Evolutionary conservation across 2,888 invertebrate species (phyloP).

Genomic region (Candidula unifasciata): DNA sequence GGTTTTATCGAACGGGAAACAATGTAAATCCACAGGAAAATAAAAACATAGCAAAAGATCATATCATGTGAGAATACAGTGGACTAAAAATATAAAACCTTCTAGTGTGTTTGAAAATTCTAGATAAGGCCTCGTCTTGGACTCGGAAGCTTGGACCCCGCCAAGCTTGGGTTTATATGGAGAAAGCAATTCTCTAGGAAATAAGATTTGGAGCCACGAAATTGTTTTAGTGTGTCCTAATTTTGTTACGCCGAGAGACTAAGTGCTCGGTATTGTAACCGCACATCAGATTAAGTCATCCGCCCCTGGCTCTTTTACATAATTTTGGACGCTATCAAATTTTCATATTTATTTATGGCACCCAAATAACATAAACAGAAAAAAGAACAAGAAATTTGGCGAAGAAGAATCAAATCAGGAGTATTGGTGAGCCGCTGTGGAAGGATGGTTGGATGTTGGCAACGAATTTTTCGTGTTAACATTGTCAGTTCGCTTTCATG

Average conservation of each 20-base stretch:
- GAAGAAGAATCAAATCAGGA: not conserved
- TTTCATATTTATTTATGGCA: constrained; percentile 46
- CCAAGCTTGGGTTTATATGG: constrained; percentile 65
- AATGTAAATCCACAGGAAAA: not conserved
- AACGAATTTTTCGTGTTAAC: not conserved
- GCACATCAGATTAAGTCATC: constrained; percentile 51
- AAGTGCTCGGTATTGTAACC: constrained; percentile 58
- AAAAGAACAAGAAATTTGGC: constrained; percentile 20
- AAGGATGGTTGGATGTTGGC: not conserved
- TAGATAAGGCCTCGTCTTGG: constrained; percentile 9
- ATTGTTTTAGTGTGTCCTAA: constrained; percentile 76
- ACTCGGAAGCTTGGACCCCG: not conserved
- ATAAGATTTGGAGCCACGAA: constrained; percentile 75
- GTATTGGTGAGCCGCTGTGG: not conserved
- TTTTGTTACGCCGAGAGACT: constrained; percentile 71
- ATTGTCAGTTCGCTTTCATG: not conserved
- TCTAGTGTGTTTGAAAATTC: not conserved
- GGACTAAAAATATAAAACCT: not conserved
- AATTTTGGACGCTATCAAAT: constrained; percentile 49
- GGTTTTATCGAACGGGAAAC: not conserved
- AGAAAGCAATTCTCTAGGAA: constrained; percentile 66
- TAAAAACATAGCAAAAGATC: not conserved
- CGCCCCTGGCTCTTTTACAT: constrained; percentile 42
- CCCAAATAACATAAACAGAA: constrained; percentile 36
- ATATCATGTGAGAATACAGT: not conserved